These are phyloP conservation scores for Burhinus oedicnemus DNA, from an alignment of 2,113 vertebrate species.

Conservation along the genomic window DNA sequence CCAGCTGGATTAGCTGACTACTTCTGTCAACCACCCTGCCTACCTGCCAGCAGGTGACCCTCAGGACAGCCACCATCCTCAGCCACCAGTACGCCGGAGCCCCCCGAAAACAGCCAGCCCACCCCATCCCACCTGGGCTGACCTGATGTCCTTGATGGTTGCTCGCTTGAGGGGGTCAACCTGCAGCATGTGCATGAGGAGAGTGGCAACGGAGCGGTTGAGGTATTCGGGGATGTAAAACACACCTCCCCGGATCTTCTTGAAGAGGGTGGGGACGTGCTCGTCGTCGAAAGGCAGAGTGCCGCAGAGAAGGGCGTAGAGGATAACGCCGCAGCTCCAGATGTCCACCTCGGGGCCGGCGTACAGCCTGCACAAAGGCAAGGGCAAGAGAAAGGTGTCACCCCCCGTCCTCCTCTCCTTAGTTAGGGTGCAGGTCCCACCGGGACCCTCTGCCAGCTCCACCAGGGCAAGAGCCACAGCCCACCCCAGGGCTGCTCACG, in stretches of 20 bases:
- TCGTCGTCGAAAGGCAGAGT: slow-evolving; percentile 97
- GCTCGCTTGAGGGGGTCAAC: slow-evolving; percentile 96
- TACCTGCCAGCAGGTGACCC: neutral
- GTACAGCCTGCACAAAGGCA: slow-evolving; percentile 82
- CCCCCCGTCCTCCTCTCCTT: neutral
- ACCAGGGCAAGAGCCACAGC: neutral
- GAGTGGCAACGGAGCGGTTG: slow-evolving; percentile 89
- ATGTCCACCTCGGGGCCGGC: slow-evolving; percentile 98
- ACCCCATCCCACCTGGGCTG: neutral
- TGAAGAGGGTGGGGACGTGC: slow-evolving; percentile 95
- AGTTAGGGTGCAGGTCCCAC: neutral
- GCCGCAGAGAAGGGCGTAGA: slow-evolving; percentile 96
- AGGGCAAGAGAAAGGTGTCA: neutral
- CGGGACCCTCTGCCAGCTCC: neutral
- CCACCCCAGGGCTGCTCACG: fast-evolving
- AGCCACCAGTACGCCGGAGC: fast-evolving
- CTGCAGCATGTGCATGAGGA: slow-evolving; percentile 96
- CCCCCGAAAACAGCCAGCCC: neutral
- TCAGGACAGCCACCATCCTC: neutral
- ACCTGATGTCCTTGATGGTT: slow-evolving; percentile 99
- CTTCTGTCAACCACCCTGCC: neutral
- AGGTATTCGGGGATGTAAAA: slow-evolving; percentile 98
- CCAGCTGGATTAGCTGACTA: neutral
- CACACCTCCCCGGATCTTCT: slow-evolving; percentile 98
- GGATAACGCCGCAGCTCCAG: slow-evolving; percentile 97